A percentile compares a stretch with the other conserved stretches of the same genome.
Evolutionary conservation across 2,888 invertebrate species (phyloP).

Genomic region (Drosophila fulvimacula): DNA sequence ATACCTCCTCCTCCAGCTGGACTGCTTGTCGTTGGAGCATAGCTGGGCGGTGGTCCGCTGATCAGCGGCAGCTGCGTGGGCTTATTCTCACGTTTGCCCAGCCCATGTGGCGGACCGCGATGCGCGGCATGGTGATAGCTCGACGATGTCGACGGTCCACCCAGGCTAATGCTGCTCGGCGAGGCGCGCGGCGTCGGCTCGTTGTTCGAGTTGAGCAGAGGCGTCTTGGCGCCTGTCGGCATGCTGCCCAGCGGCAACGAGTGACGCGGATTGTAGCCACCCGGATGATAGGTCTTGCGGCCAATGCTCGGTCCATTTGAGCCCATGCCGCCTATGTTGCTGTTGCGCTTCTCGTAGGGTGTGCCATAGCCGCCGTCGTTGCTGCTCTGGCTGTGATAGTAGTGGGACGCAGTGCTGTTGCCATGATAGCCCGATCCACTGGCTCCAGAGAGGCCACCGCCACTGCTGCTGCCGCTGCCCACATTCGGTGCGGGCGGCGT

Average conservation of each 20-base stretch:
- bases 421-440: constrained; percentile 67
- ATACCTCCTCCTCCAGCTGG: constrained; percentile 30
- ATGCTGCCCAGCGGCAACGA: constrained; percentile 64
- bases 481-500: constrained; percentile 83
- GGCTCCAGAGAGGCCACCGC: constrained; percentile 7
- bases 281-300: constrained; percentile 67
- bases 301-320: constrained; percentile 24
- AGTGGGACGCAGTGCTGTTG: constrained; percentile 81
- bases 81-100: constrained; percentile 78
- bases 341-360: constrained; percentile 79
- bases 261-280: constrained; percentile 67
- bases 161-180: constrained; percentile 68
- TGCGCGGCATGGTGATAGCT: constrained; percentile 66
- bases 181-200: constrained; percentile 79
- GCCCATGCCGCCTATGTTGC: constrained; percentile 49
- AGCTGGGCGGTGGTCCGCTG: constrained; percentile 75
- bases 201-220: constrained; percentile 75
- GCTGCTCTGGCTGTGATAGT: constrained; percentile 73
- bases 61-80: constrained; percentile 75
- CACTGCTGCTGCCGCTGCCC: constrained; percentile 25
- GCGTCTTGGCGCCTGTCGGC: constrained; percentile 68
- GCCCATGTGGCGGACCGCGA: constrained; percentile 72
- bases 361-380: constrained; percentile 60
- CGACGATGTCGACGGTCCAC: constrained; percentile 47
- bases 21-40: constrained; percentile 41